phyloP scores from a whole-genome alignment of 1,140 invertebrate genomes.

The Ericerus pela region DNA sequence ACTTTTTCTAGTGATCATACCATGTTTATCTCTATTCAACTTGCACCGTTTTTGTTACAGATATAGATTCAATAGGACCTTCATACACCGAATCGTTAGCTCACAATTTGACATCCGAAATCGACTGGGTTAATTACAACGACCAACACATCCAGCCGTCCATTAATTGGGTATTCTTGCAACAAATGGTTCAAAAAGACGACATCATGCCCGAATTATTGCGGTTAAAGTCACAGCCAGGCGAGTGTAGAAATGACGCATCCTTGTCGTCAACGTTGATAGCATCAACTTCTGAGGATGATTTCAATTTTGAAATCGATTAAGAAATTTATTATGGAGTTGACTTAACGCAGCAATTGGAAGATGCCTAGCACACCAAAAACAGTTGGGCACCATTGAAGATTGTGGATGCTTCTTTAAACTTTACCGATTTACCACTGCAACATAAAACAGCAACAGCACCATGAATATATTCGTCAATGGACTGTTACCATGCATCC shows the following conservation, averaged over 20 bases:
- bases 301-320: background rate
- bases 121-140: slow-evolving; percentile 1
- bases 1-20: no score
- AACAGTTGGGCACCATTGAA: no score
- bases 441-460: no score
- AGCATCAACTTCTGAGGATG: background rate
- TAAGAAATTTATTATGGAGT: background rate
- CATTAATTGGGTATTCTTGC: background rate
- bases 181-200: background rate
- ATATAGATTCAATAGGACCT: no score
- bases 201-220: background rate
- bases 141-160: background rate
- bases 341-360: background rate
- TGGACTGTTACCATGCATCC: no score
- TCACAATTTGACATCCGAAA: background rate
- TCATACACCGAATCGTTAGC: background rate
- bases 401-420: no score
- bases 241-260: background rate
- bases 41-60: no score
- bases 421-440: no score
- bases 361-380: no score
- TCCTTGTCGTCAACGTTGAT: background rate
- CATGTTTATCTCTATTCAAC: no score
- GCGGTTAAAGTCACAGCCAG: background rate
- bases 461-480: no score